phyloP scores from a whole-genome alignment of 92 coral and sea anemone species.

The Montipora capitata region DNA sequence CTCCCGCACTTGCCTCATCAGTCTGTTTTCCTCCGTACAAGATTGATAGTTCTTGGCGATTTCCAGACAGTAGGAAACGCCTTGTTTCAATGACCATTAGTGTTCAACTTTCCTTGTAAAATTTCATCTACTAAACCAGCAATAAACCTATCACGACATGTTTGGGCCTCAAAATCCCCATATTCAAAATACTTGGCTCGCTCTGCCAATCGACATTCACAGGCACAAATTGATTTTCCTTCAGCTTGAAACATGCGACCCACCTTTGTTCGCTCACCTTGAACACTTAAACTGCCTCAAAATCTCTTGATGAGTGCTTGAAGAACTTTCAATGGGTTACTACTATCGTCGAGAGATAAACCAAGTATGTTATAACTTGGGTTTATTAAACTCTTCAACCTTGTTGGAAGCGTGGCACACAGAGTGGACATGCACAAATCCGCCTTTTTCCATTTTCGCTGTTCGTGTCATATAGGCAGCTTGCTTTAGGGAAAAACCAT shows the following conservation, averaged over 20 bases:
- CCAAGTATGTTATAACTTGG: conserved; percentile 44
- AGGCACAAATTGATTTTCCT: too few species aligned
- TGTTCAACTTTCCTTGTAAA: conserved; percentile 2
- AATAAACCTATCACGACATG: too few species aligned
- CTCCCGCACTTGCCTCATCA: conserved; percentile 28
- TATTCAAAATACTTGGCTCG: too few species aligned
- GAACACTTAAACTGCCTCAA: conserved; percentile 59
- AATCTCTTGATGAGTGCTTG: conserved; percentile 28
- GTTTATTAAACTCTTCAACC: conserved; percentile 24
- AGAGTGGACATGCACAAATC: conserved; percentile 29
- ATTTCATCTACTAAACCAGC: conserved; percentile 17
- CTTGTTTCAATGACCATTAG: conserved; percentile 26
- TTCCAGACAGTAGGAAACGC: neutral
- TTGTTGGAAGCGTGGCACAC: neutral
- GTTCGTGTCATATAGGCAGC: neutral
- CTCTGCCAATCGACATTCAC: too few species aligned
- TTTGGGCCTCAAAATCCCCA: neutral
- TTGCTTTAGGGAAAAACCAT: too few species aligned
- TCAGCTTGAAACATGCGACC: too few species aligned
- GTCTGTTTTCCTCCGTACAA: conserved; percentile 5
- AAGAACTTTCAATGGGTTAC: conserved; percentile 36
- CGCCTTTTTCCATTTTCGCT: neutral
- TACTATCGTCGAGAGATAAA: conserved; percentile 12
- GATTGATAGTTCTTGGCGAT: conserved; percentile 3
- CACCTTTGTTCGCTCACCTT: conserved; percentile 32